Evolutionary conservation across 2,113 vertebrate genomes (phyloP).

Genomic region (Baryphthengus martii): DNA sequence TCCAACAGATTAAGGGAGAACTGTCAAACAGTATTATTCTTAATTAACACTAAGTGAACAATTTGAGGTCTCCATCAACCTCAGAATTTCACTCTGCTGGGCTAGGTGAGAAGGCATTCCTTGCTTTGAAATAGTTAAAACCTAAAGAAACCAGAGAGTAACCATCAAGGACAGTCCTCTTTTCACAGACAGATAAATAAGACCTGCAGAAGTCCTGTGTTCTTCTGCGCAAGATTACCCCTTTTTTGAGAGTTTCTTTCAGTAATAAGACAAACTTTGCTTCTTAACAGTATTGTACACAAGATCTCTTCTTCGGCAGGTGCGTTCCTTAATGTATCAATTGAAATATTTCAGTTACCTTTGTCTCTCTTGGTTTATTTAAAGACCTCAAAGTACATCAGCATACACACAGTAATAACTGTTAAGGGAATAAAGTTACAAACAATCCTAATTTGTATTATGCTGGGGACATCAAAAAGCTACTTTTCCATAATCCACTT

Average conservation of each 20-base stretch:
- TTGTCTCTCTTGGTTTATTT: neutral
- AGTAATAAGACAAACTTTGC: neutral
- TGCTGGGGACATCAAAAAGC: conserved; percentile 12
- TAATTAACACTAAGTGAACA: neutral
- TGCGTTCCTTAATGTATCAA: neutral
- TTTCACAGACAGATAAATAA: neutral
- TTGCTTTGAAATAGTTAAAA: neutral
- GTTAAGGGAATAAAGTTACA: conserved; percentile 4
- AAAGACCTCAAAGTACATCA: neutral
- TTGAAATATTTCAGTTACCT: conserved; percentile 7
- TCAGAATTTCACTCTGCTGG: neutral
- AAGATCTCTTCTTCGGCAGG: neutral
- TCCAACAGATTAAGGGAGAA: neutral
- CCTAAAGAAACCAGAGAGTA: neutral
- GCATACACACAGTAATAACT: neutral
- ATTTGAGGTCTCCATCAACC: neutral
- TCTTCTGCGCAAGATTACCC: neutral
- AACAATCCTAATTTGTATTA: conserved; percentile 42
- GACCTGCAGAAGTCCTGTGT: neutral
- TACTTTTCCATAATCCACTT: conserved; percentile 37
- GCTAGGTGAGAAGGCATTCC: neutral
- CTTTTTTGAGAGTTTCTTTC: neutral
- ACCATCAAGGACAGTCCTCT: neutral
- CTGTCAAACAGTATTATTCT: neutral
- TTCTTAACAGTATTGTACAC: neutral